Percentiles rank a stretch among this genome's conserved stretches.
Evolutionary conservation across 2,113 vertebrate species (phyloP).

Genomic region (Dasypus novemcinctus): DNA sequence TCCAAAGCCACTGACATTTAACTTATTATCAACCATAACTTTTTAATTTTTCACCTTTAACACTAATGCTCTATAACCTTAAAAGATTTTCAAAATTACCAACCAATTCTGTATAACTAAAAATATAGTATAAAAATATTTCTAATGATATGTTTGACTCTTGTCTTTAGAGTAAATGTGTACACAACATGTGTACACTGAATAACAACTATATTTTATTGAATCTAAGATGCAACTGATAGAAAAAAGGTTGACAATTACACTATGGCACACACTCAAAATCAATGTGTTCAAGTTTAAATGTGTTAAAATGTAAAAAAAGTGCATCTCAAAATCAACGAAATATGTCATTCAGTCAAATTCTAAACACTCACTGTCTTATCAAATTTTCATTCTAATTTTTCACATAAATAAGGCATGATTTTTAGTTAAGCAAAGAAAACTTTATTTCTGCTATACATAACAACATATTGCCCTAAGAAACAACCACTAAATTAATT

Average conservation of each 20-base stretch:
- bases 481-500: conserved; percentile 72
- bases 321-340: conserved; percentile 50
- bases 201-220: conserved; percentile 31
- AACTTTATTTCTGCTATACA: conserved; percentile 77
- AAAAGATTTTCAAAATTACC: conserved; percentile 13
- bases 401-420: conserved; percentile 76
- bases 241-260: background rate
- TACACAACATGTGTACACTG: background rate
- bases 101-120: conserved; percentile 34
- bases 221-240: conserved; percentile 38
- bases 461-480: conserved; percentile 73
- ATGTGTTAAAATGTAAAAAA: conserved; percentile 22
- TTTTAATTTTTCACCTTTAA: background rate
- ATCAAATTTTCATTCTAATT: conserved; percentile 60
- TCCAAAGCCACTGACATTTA: conserved; percentile 1
- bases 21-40: background rate
- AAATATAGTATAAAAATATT: background rate
- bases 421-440: conserved; percentile 74
- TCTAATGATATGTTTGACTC: conserved; percentile 11
- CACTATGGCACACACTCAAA: background rate
- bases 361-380: conserved; percentile 58
- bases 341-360: conserved; percentile 63
- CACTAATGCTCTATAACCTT: background rate
- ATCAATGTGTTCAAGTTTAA: conserved; percentile 10
- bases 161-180: background rate